Evolutionary conservation across 2,888 invertebrate species (phyloP), one percentile per base, ranked within the genome.

Genomic region (Rotaria socialis): DNA sequence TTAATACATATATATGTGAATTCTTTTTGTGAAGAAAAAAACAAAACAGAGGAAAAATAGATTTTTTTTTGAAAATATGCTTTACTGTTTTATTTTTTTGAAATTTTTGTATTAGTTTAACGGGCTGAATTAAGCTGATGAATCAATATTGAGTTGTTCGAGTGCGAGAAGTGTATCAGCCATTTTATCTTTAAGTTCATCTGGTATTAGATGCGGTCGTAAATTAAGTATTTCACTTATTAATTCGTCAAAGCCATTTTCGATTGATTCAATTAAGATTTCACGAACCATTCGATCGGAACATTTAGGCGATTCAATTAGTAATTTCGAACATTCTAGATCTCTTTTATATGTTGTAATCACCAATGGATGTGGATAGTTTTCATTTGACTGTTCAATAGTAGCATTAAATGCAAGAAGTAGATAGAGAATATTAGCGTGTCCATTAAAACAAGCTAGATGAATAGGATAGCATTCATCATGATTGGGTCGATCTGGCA

Each of bases 301-400:
- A 80, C 75, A 80, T 80, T 80, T 80, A 1, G 75, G 19, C 22
- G 75, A 80, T 80, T 80, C 75, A 22, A 80, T 80, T 7, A 80
- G 22, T 47, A 80, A 43, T 47, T 80, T 80, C 24, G 75, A 80
- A 52, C 52, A 16, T 11, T 52, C 19, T 47, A 80, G 14, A 80
- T 80, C 80, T n/a, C 47, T 47, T 80, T 80, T 80, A 80, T 80
- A 80, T 47, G 80, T 80, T 80, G 80, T 80, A 47, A 80, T 80
- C 7, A 80, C 80, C 19, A 80, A 80, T 80, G 80, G 80, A 80
- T 80, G 80, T 47, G 80, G 80, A 80, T 80, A 80, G n/a, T 80
- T 80, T 80, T 43, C 80, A 47, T 80, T 80, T 8, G 80, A 47
- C 11, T 80, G 47, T 47, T 80, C 80, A 80, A 80, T 80, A 43